Evolutionary conservation across 2,888 invertebrate species (phyloP), one percentile per base, ranked within the genome.

Genomic region (Cryptosula pallasiana): DNA sequence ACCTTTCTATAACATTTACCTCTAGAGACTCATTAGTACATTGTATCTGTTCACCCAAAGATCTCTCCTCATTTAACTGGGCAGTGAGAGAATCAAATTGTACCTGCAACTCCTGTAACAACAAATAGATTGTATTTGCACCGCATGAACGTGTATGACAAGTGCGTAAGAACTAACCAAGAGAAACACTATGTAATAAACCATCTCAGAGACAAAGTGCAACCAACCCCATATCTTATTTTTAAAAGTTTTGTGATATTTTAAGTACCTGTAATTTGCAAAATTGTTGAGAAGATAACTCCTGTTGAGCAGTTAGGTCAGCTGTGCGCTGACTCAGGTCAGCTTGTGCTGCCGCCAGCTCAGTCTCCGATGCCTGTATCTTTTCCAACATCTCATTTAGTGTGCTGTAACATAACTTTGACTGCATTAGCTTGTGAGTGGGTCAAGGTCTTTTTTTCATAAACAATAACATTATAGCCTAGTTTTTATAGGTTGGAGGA

Each of bases 311-410:
- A 3, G 63, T 25, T 5, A 63, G 32, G 3, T 63, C 63, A 63
- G 13, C 63, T 32, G 32, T 16, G 16, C 2, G 1, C 27, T 32
- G 25, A 25, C 27, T 32, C 32, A 25, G 20, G 13, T 63, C 63
- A 32, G 63, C 27, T 13, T 32, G 2, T 2, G 13, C 63, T 32
- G 63, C 32, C 3, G 27, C 32, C 32, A 63, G 34, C 27, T 63
- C 63, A 13, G 9, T 63, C 27, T 63, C 63, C 9, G 63, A 9
- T 2, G 13, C 13, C 27, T 63, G 63, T 25, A 63, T 27, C 34
- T 63, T 63, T 32, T 63, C 63, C 34, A 63, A 63, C 63, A 63
- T 63, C 27, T 63, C 63, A 13, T 63, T 63, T n/a, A 63, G 16
- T 63, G 27, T 63, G 13, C 63, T 63, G 63, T n/a, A n/a, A n/a